Conservation (phyloP, 1,140 invertebrate genomes). For the Sminthurides bifidus region DNA sequence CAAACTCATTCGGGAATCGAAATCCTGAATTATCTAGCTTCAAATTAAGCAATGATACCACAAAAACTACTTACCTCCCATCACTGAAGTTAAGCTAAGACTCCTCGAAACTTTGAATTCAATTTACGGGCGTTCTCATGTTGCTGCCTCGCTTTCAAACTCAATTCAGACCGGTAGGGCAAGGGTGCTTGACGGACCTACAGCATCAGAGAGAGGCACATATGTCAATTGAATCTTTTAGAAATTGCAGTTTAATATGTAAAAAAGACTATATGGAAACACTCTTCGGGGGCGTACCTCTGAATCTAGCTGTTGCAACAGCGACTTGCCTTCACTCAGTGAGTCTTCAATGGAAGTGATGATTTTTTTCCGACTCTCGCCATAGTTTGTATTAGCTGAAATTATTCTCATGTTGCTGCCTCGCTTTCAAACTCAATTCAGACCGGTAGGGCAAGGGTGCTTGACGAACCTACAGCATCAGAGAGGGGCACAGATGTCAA, state of each 20-base stretch:
- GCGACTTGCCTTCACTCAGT: slow-evolving; percentile 36
- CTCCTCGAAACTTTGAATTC: slow-evolving; percentile 16
- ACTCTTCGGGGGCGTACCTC: slow-evolving; percentile 18
- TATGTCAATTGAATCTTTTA: too few relatives aligned
- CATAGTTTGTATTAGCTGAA: too few relatives aligned
- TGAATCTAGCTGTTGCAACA: slow-evolving; percentile 29
- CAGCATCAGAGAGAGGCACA: too few relatives aligned
- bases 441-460: slow-evolving; percentile 25
- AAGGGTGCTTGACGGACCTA: slow-evolving; percentile 19
- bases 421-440: slow-evolving; percentile 21
- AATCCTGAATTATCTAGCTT: too few relatives aligned
- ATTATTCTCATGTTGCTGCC: slow-evolving; percentile 15
- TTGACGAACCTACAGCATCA: slow-evolving; percentile 15
- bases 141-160: slow-evolving; percentile 17
- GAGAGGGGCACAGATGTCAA: too few relatives aligned
- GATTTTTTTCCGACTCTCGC: slow-evolving; percentile 32
- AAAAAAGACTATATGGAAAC: too few relatives aligned
- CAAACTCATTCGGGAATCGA: too few relatives aligned
- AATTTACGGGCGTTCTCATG: slow-evolving; percentile 18
- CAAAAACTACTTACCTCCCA: slow-evolving; percentile 12
- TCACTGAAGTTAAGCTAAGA: slow-evolving; percentile 25
- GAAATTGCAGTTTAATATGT: too few relatives aligned
- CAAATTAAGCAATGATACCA: too few relatives aligned
- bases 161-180: slow-evolving; percentile 25
- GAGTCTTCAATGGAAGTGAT: slow-evolving; percentile 34